A percentile compares a stretch with the other conserved stretches of the same genome.
These are phyloP conservation scores for Marmota flaviventris DNA, from an alignment of 2,113 vertebrate genomes.

Conservation along the genomic window DNA sequence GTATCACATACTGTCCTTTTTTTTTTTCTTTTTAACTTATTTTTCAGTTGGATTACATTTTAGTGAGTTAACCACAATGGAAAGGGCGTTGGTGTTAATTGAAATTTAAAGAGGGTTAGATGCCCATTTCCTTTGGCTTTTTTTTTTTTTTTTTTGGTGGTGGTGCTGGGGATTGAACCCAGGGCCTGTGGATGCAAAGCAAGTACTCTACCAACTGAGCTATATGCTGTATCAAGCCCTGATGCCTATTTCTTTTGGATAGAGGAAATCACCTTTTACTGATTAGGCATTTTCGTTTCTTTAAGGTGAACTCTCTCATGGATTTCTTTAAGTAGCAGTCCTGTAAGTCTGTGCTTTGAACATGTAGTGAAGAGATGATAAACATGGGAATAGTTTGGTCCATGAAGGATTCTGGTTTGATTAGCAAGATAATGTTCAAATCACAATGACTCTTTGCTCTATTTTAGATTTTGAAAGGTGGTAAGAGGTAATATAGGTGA, in stretches of 20 bases:
- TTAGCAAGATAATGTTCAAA: constrained; percentile 4
- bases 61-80: not conserved
- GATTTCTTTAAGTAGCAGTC: not conserved
- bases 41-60: constrained; percentile 54
- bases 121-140: not conserved
- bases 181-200: too few species aligned
- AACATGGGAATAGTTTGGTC: not conserved
- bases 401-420: constrained; percentile 11
- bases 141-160: too few species aligned
- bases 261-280: constrained; percentile 36
- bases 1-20: not conserved
- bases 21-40: constrained; percentile 3
- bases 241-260: constrained; percentile 8
- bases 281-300: not conserved
- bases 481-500: not conserved
- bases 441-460: not conserved
- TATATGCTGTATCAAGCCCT: too few species aligned
- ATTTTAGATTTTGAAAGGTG: constrained; percentile 18
- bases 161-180: too few species aligned
- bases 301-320: not conserved
- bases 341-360: not conserved
- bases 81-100: not conserved
- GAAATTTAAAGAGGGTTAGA: constrained; percentile 38
- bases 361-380: not conserved
- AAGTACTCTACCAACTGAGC: too few species aligned